These are phyloP conservation scores for Actias luna DNA, from an alignment of 2,888 invertebrate species.

Conservation along the genomic window DNA sequence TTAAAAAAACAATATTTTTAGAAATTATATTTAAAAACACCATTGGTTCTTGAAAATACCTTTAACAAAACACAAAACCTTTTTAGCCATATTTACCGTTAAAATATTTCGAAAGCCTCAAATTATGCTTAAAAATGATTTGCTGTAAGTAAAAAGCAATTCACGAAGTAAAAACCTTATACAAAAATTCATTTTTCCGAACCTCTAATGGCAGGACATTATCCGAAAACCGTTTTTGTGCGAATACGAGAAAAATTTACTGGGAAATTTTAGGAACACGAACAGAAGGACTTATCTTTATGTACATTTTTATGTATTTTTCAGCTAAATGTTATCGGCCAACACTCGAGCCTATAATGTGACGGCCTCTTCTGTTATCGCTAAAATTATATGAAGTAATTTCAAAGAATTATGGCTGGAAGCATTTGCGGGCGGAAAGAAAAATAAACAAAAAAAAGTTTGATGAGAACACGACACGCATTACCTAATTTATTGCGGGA, in stretches of 20 bases:
- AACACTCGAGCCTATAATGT: conserved; percentile 56
- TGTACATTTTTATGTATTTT: conserved; percentile 70
- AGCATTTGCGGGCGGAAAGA: conserved; percentile 41
- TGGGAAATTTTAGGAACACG: conserved; percentile 57
- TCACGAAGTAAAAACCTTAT: conserved; percentile 48
- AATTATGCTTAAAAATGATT: conserved; percentile 42
- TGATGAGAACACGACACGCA: conserved; percentile 48
- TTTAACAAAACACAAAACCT: conserved; percentile 2
- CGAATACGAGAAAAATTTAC: conserved; percentile 66
- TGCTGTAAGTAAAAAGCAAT: conserved; percentile 42
- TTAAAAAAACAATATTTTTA: conserved; percentile 35
- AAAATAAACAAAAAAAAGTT: conserved; percentile 53
- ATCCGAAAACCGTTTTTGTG: conserved; percentile 68
- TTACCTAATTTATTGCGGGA: conserved; percentile 50
- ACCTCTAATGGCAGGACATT: conserved; percentile 68
- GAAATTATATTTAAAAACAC: conserved; percentile 5
- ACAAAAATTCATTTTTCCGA: conserved; percentile 58
- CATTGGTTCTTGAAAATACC: not conserved
- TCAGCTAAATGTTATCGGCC: conserved; percentile 62
- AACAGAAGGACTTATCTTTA: conserved; percentile 66
- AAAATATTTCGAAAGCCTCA: conserved; percentile 24
- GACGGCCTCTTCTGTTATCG: conserved; percentile 53
- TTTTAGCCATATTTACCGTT: conserved; percentile 4
- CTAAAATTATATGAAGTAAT: conserved; percentile 58
- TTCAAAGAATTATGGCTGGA: conserved; percentile 59